Evolutionary conservation across 1,140 invertebrate species (phyloP).

Genomic region (Aphelenchoides avenae): DNA sequence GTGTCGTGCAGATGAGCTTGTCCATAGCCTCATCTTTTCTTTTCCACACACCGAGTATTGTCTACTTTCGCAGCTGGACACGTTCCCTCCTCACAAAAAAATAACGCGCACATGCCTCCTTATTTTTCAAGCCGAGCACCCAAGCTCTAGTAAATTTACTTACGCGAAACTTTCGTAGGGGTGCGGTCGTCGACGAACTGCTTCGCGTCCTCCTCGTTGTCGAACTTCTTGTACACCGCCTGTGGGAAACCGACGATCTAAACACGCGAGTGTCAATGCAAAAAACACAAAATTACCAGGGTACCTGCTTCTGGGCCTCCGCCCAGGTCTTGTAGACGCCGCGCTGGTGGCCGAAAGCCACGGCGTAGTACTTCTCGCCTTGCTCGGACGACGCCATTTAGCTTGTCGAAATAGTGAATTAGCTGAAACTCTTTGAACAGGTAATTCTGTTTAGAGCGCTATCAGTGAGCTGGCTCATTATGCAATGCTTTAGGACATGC

Average conservation of each 20-base stretch:
- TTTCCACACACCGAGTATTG: no score
- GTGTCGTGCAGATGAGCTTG: no score
- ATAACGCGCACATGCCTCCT: no score
- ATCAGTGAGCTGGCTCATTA: not conserved
- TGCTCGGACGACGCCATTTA: no score
- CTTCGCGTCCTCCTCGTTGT: slow-evolving; percentile 65
- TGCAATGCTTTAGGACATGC: slow-evolving; percentile 3
- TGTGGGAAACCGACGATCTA: slow-evolving; percentile 70
- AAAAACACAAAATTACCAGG: not conserved
- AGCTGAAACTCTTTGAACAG: not conserved
- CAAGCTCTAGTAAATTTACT: no score
- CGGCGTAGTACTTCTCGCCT: slow-evolving; percentile 61
- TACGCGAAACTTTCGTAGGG: no score
- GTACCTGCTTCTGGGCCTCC: slow-evolving; percentile 18
- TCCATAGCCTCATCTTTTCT: no score
- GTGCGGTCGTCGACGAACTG: slow-evolving; percentile 33
- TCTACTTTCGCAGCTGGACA: no score
- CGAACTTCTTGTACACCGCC: slow-evolving; percentile 75
- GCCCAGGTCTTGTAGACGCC: slow-evolving; percentile 60
- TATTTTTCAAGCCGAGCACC: no score
- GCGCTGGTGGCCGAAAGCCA: slow-evolving; percentile 59
- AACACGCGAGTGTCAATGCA: no score
- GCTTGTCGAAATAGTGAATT: no score
- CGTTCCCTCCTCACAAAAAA: no score
- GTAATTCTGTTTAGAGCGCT: not conserved